Percentiles rank a stretch among this genome's conserved stretches.
Evolutionary conservation across 2,797 vertebrate genomes (phyloP).

Genomic region (Tarsius wallacei): DNA sequence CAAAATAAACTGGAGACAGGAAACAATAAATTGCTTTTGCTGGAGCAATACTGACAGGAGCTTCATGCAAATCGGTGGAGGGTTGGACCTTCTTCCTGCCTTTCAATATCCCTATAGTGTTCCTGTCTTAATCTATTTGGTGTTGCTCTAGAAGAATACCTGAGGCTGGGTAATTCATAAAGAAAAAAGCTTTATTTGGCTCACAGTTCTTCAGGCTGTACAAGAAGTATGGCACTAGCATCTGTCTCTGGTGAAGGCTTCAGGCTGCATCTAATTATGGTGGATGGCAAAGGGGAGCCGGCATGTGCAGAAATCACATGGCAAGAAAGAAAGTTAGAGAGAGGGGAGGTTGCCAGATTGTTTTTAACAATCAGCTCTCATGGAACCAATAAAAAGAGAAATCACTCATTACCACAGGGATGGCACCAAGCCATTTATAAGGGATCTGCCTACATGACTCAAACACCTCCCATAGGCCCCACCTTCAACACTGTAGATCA

Average conservation of each 20-base stretch:
- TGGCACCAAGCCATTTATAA: background rate
- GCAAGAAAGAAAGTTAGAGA: background rate
- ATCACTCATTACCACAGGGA: background rate
- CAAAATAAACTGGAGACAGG: slow-evolving; percentile 14
- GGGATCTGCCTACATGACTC: background rate
- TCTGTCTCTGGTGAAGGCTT: background rate
- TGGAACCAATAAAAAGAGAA: background rate
- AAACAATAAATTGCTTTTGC: background rate
- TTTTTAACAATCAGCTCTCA: background rate
- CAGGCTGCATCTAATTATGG: background rate
- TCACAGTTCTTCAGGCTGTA: background rate
- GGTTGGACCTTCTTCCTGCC: background rate
- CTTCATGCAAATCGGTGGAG: background rate
- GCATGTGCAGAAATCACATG: background rate
- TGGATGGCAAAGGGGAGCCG: background rate
- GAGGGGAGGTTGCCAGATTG: background rate
- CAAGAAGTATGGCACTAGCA: background rate
- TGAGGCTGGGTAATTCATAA: background rate
- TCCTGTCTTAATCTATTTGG: background rate
- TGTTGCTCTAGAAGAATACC: background rate
- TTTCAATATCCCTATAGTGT: background rate
- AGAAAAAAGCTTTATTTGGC: background rate
- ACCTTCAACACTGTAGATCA: background rate
- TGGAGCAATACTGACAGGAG: background rate
- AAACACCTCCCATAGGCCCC: background rate